phyloP scores from a whole-genome alignment of 2,113 vertebrate genomes.

The Puma concolor region DNA sequence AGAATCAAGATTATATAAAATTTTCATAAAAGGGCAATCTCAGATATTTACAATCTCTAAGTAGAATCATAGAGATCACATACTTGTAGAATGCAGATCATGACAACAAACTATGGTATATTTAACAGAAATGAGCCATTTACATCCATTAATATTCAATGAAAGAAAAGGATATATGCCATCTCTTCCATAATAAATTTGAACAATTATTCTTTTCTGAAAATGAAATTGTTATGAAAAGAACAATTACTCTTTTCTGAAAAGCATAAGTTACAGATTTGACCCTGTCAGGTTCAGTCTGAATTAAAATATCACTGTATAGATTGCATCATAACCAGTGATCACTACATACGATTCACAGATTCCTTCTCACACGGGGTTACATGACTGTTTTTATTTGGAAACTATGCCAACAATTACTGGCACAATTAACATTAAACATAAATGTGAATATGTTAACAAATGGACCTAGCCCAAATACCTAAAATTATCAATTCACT shows the following conservation, averaged over 20 bases:
- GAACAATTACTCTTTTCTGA: conserved; percentile 15
- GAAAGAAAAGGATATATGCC: neutral
- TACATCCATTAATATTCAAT: neutral
- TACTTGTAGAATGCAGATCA: neutral
- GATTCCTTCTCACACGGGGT: neutral
- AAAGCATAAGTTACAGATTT: neutral
- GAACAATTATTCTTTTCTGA: conserved; percentile 16
- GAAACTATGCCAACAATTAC: neutral
- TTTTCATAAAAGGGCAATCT: neutral
- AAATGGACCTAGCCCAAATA: neutral
- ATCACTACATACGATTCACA: neutral
- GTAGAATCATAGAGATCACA: neutral
- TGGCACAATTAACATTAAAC: neutral
- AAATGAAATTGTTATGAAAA: neutral
- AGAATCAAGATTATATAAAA: neutral
- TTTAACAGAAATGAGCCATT: neutral
- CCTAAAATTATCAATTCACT: neutral
- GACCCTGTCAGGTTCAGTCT: neutral
- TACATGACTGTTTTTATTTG: neutral
- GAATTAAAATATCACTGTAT: neutral
- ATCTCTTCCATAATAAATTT: neutral
- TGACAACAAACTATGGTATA: neutral
- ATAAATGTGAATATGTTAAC: neutral
- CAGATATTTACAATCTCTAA: neutral
- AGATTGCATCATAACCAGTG: neutral